These are phyloP conservation scores for Leuciscus idus DNA, from an alignment of 2,113 vertebrate species.

Conservation along the genomic window DNA sequence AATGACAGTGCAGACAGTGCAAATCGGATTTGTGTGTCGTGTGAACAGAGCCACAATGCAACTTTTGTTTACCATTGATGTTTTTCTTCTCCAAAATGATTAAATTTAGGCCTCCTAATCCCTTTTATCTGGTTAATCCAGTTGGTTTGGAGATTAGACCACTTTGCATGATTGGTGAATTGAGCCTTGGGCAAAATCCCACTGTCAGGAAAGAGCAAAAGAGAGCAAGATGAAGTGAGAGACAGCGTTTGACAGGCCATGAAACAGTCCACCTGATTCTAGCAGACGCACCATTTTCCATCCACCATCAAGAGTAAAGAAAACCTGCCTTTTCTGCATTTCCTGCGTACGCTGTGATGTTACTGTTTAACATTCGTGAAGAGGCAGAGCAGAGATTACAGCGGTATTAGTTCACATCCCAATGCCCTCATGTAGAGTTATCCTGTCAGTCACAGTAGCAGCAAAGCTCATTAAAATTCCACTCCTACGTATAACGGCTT, in stretches of 20 bases:
- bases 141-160: constrained; percentile 11
- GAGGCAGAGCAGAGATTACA: constrained; percentile 27
- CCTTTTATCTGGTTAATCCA: constrained; percentile 3
- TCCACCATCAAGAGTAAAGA: not conserved
- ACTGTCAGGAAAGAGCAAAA: not conserved
- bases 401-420: constrained; percentile 30
- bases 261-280: not conserved
- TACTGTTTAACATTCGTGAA: constrained; percentile 9
- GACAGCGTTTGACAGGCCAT: not conserved
- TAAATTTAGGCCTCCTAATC: constrained; percentile 29
- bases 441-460: not conserved
- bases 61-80: not conserved
- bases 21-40: not conserved
- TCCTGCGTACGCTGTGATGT: not conserved
- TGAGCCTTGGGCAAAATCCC: not conserved
- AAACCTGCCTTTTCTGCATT: not conserved
- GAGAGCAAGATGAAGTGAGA: not conserved
- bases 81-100: not conserved
- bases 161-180: not conserved
- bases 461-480: constrained; percentile 30
- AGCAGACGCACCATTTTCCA: not conserved
- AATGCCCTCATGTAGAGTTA: constrained; percentile 3
- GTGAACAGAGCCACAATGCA: constrained; percentile 5
- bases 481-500: not conserved
- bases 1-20: not conserved